Evolutionary conservation across 2,888 invertebrate species (phyloP).

Genomic region (Melanchra persicariae): DNA sequence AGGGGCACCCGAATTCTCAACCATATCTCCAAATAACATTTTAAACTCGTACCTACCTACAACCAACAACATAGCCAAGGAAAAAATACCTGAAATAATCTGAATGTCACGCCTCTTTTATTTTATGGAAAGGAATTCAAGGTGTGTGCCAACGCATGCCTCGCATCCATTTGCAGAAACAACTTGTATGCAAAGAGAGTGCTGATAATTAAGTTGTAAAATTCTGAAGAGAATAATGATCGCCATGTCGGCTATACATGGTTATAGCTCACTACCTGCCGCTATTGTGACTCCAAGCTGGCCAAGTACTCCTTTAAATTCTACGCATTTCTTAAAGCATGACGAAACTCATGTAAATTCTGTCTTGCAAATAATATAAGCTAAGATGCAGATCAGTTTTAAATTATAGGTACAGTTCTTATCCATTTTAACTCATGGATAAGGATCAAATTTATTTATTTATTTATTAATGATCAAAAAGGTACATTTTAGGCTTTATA

Average conservation of each 20-base stretch:
- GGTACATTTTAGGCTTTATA: too few species aligned
- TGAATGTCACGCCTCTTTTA: constrained; percentile 54
- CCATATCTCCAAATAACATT: neutral
- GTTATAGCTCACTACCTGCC: constrained; percentile 28
- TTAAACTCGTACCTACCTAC: neutral
- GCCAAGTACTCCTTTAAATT: constrained; percentile 47
- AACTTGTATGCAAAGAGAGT: constrained; percentile 62
- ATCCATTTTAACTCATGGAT: constrained; percentile 22
- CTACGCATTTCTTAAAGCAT: constrained; percentile 21
- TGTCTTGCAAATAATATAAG: constrained; percentile 14
- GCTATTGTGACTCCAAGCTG: constrained; percentile 39
- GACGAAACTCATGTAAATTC: constrained; percentile 7
- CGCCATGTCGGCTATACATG: constrained; percentile 24
- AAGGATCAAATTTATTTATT: constrained; percentile 29
- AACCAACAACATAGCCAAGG: constrained; percentile 18
- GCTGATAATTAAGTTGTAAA: constrained; percentile 63
- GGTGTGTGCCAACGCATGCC: constrained; percentile 60
- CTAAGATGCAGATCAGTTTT: constrained; percentile 12
- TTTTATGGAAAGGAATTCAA: constrained; percentile 61
- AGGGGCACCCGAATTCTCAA: constrained; percentile 1
- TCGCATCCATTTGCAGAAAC: constrained; percentile 61
- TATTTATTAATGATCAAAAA: too few species aligned
- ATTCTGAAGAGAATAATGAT: constrained; percentile 60
- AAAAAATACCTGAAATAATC: constrained; percentile 46
- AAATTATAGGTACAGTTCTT: constrained; percentile 13